Base-by-base conservation (phyloP, 1,140 invertebrate genomes). In the Caerostris darwini region DNA sequence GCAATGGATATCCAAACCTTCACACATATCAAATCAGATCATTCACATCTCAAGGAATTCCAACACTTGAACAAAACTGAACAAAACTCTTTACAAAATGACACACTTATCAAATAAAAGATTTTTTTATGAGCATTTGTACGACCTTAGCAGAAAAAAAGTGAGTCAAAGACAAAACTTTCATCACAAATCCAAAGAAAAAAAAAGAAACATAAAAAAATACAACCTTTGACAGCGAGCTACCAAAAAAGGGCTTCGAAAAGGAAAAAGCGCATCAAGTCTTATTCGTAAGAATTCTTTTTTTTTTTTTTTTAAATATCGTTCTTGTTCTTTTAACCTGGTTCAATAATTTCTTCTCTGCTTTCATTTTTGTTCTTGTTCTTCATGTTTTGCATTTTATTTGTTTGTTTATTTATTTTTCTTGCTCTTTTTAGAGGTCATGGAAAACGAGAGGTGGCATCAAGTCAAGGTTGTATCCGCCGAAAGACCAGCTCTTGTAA, bases 291-390 rank as follows among this genome's bases (percentile, higher is more conserved):
- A 34, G 34, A 1, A 1, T 34, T 34, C 2, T 34, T 34, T 34
- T 34, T 34, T 34, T 34, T 34, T 34, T 34, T 34, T 34, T 34
- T 2, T 2, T 34, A 34, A 34, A 34, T 34, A n/a, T 14, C 17
- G 14, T 83, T 57, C 53, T 83, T 83, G 81, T 83, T 83, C 81
- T 86, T 71, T 86, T 86, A 86, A 59, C 83, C 83, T 61, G 83
- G 83, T 86, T 86, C 83, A 58, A 86, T 86, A 86, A 58, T 59
- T 86, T 54, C 34, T 71, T 71, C 69, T 50, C 7, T 34, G 34
- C 34, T 34, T 34, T 34, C 2, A 34, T 34, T 34, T 34, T 34
- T 34, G 0, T 34, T 34, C 34, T 34, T 34, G 34, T 34, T 34
- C 34, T 34, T 34, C 69, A 7, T 71, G n/a, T 71, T 71, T 71